Conservation (phyloP, 2,113 vertebrate genomes). For the Etheostoma spectabile region DNA sequence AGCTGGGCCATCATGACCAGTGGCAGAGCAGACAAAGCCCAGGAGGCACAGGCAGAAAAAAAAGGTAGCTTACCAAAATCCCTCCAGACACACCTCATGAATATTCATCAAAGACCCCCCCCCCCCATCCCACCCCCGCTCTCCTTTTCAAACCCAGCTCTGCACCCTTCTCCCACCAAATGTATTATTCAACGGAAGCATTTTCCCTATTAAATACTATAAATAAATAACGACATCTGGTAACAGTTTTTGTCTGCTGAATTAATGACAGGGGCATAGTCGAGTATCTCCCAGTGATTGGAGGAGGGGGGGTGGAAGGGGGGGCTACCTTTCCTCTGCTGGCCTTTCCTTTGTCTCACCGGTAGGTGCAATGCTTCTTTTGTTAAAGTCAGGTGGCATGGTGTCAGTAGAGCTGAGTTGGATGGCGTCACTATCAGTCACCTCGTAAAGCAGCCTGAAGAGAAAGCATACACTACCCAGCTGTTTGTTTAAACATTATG, state of each 20-base stretch:
- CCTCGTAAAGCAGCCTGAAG: slow-evolving; percentile 30
- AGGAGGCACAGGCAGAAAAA: slow-evolving; percentile 56
- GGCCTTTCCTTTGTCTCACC: slow-evolving; percentile 61
- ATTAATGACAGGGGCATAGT: slow-evolving; percentile 69
- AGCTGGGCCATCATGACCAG: slow-evolving; percentile 69
- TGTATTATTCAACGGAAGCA: slow-evolving; percentile 83
- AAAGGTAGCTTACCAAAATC: slow-evolving; percentile 68
- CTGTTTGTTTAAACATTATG: slow-evolving; percentile 64
- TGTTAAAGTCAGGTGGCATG: slow-evolving; percentile 57
- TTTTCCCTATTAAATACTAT: slow-evolving; percentile 82
- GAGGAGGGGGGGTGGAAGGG: slow-evolving; percentile 30
- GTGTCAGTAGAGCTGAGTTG: slow-evolving; percentile 44
- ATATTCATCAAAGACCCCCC: slow-evolving; percentile 78
- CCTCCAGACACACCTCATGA: slow-evolving; percentile 74
- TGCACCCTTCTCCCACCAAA: slow-evolving; percentile 67
- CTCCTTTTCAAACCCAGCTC: slow-evolving; percentile 29
- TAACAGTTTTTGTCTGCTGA: slow-evolving; percentile 79
- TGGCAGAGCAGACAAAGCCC: slow-evolving; percentile 68
- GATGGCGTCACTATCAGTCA: slow-evolving; percentile 41
- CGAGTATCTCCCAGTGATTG: slow-evolving; percentile 53
- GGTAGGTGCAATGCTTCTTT: slow-evolving; percentile 43
- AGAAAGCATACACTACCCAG: slow-evolving; percentile 44
- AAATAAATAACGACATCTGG: slow-evolving; percentile 84
- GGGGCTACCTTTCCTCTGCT: slow-evolving; percentile 28
- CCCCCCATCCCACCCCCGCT: slow-evolving; percentile 24